A percentile compares a stretch with the other conserved stretches of the same genome.
phyloP scores from a whole-genome alignment of 2,888 invertebrate genomes.

The Cheilosia soror region DNA sequence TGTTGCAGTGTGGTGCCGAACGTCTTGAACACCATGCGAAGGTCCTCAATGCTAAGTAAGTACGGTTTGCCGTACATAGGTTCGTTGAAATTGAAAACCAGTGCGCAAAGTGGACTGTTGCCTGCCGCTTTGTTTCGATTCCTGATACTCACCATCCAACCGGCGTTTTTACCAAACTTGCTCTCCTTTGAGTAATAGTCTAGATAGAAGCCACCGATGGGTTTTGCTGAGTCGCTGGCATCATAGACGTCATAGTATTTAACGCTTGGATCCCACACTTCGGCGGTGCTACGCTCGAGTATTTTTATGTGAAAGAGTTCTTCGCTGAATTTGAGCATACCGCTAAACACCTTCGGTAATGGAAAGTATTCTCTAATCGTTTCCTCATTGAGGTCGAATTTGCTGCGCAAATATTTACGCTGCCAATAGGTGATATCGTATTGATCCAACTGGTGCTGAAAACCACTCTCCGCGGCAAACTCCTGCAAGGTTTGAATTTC shows the following conservation, averaged over 20 bases:
- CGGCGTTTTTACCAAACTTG: conserved; percentile 87
- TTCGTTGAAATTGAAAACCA: conserved; percentile 93
- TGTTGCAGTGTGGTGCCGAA: conserved; percentile 95
- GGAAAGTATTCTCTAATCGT: conserved; percentile 92
- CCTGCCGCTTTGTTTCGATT: conserved; percentile 88
- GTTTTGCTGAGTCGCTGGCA: conserved; percentile 81
- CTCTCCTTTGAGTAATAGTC: conserved; percentile 91
- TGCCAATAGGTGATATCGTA: conserved; percentile 97
- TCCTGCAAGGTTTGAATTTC: conserved; percentile 89
- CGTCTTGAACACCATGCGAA: conserved; percentile 90
- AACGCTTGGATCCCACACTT: conserved; percentile 94
- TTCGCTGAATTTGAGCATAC: conserved; percentile 90
- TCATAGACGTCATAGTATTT: conserved; percentile 92
- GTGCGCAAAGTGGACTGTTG: conserved; percentile 90
- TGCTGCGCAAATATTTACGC: conserved; percentile 88
- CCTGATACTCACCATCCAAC: conserved; percentile 92
- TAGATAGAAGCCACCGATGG: conserved; percentile 93
- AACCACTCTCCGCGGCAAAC: conserved; percentile 90
- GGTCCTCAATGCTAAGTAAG: conserved; percentile 90
- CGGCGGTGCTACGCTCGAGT: conserved; percentile 86
- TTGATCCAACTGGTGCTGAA: conserved; percentile 87
- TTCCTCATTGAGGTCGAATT: conserved; percentile 89
- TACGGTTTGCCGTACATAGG: conserved; percentile 87
- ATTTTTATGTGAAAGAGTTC: conserved; percentile 91
- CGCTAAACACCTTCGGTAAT: conserved; percentile 90